phyloP scores from a whole-genome alignment of 1,140 invertebrate species.

The Drosophila kanapiae region DNA sequence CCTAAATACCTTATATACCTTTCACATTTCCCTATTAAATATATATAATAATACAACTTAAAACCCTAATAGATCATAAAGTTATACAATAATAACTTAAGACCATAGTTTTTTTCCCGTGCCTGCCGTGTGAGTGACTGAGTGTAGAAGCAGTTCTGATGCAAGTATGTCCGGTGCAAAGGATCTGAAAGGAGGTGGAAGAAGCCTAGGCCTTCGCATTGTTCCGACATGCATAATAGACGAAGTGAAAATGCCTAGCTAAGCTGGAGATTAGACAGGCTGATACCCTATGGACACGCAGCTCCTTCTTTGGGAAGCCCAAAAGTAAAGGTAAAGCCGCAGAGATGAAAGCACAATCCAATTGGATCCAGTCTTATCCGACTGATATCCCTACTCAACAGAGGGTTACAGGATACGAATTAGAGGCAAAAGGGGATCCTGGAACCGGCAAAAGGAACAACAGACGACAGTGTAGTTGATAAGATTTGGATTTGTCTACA shows the following conservation, averaged over 20 bases:
- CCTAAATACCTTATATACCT: not conserved
- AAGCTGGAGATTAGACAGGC: conserved; percentile 22
- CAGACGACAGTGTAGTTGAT: conserved; percentile 66
- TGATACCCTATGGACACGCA: conserved; percentile 24
- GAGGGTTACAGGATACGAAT: conserved; percentile 20
- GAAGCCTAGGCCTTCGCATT: conserved; percentile 55
- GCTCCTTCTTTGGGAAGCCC: too few relatives aligned
- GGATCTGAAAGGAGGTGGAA: conserved; percentile 4
- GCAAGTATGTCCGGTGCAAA: conserved; percentile 72
- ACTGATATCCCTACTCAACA: conserved; percentile 31
- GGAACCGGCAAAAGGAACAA: conserved; percentile 17
- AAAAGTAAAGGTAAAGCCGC: not conserved
- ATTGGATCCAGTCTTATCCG: conserved; percentile 17
- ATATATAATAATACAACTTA: not conserved
- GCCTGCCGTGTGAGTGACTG: conserved; percentile 23
- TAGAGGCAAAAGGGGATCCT: conserved; percentile 11
- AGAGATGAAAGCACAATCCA: conserved; percentile 3
- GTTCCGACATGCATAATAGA: conserved; percentile 64
- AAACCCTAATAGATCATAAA: not conserved
- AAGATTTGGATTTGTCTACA: conserved; percentile 79
- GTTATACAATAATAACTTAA: not conserved
- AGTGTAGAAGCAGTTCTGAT: conserved; percentile 54
- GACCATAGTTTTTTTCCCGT: conserved; percentile 2
- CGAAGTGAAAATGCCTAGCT: conserved; percentile 11
- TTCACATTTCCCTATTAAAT: not conserved